A percentile compares a stretch with the other conserved stretches of the same genome.
phyloP scores from a whole-genome alignment of 1,140 invertebrate genomes.

The Pseudomyrmex cubaensis region DNA sequence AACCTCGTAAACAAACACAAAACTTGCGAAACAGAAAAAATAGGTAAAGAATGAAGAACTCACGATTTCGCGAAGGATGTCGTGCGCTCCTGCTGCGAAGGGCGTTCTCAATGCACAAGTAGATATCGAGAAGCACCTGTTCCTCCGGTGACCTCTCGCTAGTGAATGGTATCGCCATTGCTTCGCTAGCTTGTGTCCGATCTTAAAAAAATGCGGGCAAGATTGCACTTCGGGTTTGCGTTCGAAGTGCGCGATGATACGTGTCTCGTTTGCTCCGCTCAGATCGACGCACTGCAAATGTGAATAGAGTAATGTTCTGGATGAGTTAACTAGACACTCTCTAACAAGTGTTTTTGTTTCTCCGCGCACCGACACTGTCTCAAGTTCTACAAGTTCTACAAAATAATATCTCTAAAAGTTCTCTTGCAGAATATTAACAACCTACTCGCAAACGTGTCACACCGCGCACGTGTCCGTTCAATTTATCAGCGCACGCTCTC shows the following conservation, averaged over 20 bases:
- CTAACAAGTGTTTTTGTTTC: neutral
- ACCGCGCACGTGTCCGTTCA: conserved; percentile 57
- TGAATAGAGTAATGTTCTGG: conserved; percentile 59
- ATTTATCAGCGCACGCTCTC: conserved; percentile 65
- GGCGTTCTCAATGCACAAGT: conserved; percentile 82
- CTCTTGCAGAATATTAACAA: neutral
- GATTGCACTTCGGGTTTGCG: neutral
- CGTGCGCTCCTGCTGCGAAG: conserved; percentile 79
- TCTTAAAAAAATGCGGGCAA: neutral
- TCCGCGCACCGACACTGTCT: neutral
- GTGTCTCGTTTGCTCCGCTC: neutral
- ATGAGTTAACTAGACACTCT: conserved; percentile 53
- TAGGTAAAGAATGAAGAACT: conserved; percentile 68
- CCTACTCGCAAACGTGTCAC: neutral
- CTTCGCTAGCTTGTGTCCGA: neutral
- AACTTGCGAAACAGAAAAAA: too few relatives aligned
- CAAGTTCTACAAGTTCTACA: neutral
- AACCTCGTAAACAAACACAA: too few relatives aligned
- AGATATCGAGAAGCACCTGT: conserved; percentile 82
- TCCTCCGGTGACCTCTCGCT: conserved; percentile 78
- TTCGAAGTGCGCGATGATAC: neutral
- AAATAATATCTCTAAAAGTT: neutral
- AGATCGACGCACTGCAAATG: conserved; percentile 62
- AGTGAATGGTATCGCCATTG: conserved; percentile 66
- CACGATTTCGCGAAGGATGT: conserved; percentile 83